Percentiles rank a stretch among this genome's conserved stretches.
These are phyloP conservation scores for Mya arenaria DNA, from an alignment of 1,140 invertebrate species.

Conservation along the genomic window DNA sequence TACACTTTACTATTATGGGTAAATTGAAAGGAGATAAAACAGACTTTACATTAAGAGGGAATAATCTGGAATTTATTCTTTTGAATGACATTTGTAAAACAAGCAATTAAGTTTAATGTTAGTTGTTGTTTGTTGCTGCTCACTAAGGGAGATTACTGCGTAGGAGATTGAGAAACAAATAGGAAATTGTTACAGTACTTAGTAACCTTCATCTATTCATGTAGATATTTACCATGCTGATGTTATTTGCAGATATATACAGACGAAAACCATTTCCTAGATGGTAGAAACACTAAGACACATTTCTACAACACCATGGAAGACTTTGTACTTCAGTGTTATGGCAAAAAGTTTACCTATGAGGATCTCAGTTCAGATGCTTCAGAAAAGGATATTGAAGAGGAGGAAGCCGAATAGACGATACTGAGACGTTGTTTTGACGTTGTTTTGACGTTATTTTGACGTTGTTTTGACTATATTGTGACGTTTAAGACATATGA, in stretches of 20 bases:
- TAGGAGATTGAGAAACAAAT: not conserved
- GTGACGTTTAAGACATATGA: too few species aligned
- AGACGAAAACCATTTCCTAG: conserved; percentile 92
- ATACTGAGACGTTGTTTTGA: too few species aligned
- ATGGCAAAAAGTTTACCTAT: conserved; percentile 54
- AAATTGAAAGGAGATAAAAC: too few species aligned
- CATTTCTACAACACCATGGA: conserved; percentile 95
- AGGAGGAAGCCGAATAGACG: too few species aligned
- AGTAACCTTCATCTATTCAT: not conserved
- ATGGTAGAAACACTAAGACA: conserved; percentile 86
- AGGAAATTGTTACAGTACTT: not conserved
- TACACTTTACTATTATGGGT: too few species aligned
- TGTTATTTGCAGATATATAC: conserved; percentile 89
- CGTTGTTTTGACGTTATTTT: too few species aligned
- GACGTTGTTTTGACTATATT: too few species aligned
- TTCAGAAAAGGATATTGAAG: conserved; percentile 40
- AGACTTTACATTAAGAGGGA: too few species aligned
- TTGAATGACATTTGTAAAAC: not conserved
- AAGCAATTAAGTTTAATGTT: not conserved
- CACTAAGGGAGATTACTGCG: not conserved
- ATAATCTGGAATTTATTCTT: not conserved
- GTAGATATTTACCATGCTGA: not conserved
- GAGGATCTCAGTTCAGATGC: conserved; percentile 55
- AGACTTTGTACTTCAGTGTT: conserved; percentile 86
- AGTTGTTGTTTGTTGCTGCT: not conserved